phyloP scores from a whole-genome alignment of 2,113 vertebrate genomes.

The Proterorhinus semilunaris region DNA sequence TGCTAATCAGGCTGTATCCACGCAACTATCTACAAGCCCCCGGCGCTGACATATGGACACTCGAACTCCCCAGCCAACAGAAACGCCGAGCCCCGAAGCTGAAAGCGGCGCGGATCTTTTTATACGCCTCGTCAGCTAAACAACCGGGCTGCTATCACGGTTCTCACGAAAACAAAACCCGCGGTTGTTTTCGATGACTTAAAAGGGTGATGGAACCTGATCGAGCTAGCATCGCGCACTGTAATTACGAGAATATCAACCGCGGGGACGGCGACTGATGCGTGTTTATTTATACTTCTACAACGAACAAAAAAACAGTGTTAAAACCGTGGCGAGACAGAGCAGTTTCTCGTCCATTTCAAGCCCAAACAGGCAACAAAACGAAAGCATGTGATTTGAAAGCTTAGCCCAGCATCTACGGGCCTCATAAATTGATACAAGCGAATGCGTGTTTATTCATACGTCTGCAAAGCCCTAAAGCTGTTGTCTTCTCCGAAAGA shows the following conservation, averaged over 20 bases:
- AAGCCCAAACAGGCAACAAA: not conserved
- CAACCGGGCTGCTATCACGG: not conserved
- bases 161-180: not conserved
- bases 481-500: too few relatives aligned
- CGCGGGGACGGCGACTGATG: not conserved
- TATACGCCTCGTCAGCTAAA: not conserved
- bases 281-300: not conserved
- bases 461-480: too few relatives aligned
- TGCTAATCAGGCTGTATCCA: constrained; percentile 53
- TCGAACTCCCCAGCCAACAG: constrained; percentile 37
- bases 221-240: too few relatives aligned
- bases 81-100: constrained; percentile 23
- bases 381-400: not conserved
- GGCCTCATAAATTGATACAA: too few relatives aligned
- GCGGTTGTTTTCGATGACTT: too few relatives aligned
- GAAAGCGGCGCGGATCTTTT: constrained; percentile 33
- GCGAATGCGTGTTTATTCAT: too few relatives aligned
- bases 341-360: too few relatives aligned
- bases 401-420: not conserved
- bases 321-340: too few relatives aligned
- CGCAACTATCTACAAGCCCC: constrained; percentile 46
- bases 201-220: not conserved
- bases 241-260: too few relatives aligned
- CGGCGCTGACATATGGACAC: constrained; percentile 48
- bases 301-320: too few relatives aligned